Evolutionary conservation across 2,888 invertebrate species (phyloP), one percentile per base, ranked within the genome.

Genomic region (Cerceris ruficornis): DNA sequence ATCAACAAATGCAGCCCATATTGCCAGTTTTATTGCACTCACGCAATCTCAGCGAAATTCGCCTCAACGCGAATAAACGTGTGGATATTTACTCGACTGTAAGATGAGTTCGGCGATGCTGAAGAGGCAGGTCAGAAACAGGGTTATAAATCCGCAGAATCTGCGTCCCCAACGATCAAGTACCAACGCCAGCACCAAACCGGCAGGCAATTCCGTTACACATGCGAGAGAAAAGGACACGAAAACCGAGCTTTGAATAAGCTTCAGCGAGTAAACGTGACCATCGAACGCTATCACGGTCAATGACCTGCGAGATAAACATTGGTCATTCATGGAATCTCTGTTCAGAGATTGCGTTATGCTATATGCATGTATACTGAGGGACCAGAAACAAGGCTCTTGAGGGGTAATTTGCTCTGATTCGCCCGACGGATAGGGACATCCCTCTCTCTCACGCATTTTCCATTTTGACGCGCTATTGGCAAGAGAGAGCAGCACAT

Each of bases 231-330:
- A 97, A 90, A 97, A 97, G 0, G 97, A 97, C 60, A 97, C 90
- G 91, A 97, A 97, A 5, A 97, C 95, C 84, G 97, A 96, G 87
- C 97, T 92, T 0, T 96, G 97, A 43, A 98, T 92, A 0, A 97
- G 95, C 0, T 97, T 96, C 0, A 97, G 96, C 86, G 97, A 97
- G 88, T 98, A 94, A 7, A 97, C 97, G 90, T 98, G 98, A 0
- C 97, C 97, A 89, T 98, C 97, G 90, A 97, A 97, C 0, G 96
- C 96, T 86, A 97, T 91, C 0, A 97, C 96, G 64, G 96, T 96
- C 13, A 96, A 94, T 95, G 96, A 96, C 94, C 94, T 94, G 59
- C 13, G 69, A 73, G 2, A 66, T 0, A n/a, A 46, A 50, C 8
- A 57, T 17, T 4, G 6, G 42, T 69, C 42, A 66, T 52, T 66